Percentiles rank a stretch among this genome's conserved stretches.
phyloP scores from a whole-genome alignment of 2,888 invertebrate species.

The Hanleya hanleyi region DNA sequence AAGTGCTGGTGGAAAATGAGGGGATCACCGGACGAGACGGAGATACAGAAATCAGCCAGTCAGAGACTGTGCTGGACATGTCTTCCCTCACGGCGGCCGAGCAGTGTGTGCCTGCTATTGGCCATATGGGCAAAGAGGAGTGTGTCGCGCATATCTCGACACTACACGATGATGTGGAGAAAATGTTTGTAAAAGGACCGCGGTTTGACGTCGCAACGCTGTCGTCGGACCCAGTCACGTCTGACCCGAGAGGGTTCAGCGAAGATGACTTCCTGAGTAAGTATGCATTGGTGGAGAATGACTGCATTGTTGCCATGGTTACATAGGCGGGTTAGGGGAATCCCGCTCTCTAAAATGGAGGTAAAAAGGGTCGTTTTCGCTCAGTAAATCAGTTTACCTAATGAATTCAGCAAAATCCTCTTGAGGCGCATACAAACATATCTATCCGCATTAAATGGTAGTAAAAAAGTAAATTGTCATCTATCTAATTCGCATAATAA shows the following conservation, averaged over 20 bases:
- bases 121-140: conserved; percentile 26
- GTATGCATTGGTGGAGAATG: no score
- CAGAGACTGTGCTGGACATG: conserved; percentile 6
- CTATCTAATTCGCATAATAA: no score
- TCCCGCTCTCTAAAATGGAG: no score
- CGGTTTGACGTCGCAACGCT: conserved; percentile 41
- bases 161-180: conserved; percentile 49
- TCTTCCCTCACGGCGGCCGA: neutral
- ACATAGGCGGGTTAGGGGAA: no score
- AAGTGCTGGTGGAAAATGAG: neutral
- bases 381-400: no score
- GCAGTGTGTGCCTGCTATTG: conserved; percentile 3
- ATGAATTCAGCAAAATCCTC: no score
- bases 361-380: no score
- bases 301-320: no score
- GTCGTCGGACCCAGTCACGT: conserved; percentile 28
- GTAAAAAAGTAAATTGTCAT: no score
- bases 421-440: no score
- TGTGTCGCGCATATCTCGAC: conserved; percentile 23
- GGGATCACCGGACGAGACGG: neutral
- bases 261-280: conserved; percentile 50
- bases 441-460: no score
- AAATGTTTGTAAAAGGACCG: conserved; percentile 40
- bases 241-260: conserved; percentile 40
- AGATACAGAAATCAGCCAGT: neutral